Evolutionary conservation across 1,140 invertebrate genomes (phyloP).

Genomic region (Homarus americanus): DNA sequence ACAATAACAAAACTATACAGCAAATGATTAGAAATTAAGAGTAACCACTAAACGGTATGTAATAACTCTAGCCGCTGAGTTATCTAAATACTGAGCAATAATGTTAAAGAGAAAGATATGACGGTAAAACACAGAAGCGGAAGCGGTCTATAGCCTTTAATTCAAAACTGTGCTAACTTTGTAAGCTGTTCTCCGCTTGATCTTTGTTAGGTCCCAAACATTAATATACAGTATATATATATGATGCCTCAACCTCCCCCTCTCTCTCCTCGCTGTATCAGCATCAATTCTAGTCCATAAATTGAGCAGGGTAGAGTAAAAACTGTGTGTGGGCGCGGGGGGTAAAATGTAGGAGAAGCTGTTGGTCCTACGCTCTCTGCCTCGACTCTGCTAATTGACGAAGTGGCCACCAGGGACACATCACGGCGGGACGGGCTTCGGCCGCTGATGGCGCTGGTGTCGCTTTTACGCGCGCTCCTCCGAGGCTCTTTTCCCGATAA

Average conservation of each 20-base stretch:
- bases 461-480: conserved; percentile 47
- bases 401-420: conserved; percentile 61
- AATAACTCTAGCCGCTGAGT: too few species aligned
- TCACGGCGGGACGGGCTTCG: conserved; percentile 39
- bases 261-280: conserved; percentile 13
- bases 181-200: too few species aligned
- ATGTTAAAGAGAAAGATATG: too few species aligned
- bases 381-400: conserved; percentile 61
- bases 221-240: too few species aligned
- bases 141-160: too few species aligned
- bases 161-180: too few species aligned
- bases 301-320: neutral
- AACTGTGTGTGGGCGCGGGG: conserved; percentile 34
- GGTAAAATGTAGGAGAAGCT: conserved; percentile 39
- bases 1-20: too few species aligned
- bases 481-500: conserved; percentile 48
- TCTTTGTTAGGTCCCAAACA: too few species aligned
- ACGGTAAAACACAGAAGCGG: too few species aligned
- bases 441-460: conserved; percentile 49
- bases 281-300: conserved; percentile 32
- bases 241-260: neutral
- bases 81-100: too few species aligned
- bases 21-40: too few species aligned
- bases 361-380: conserved; percentile 43
- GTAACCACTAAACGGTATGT: too few species aligned